These are phyloP conservation scores for Siphlonurus alternatus DNA, from an alignment of 2,888 invertebrate species.

Conservation along the genomic window DNA sequence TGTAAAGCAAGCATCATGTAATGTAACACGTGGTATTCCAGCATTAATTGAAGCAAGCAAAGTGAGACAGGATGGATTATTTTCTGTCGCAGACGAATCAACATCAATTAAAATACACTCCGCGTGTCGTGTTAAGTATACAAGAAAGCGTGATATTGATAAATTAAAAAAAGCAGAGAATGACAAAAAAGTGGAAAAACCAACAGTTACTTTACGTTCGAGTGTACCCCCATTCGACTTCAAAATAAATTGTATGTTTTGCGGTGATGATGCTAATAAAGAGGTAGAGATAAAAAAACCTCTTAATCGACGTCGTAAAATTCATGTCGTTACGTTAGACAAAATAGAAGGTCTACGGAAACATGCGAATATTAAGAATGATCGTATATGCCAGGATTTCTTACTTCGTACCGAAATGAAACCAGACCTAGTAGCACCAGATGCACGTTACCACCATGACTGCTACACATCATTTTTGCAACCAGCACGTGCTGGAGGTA, in stretches of 20 bases:
- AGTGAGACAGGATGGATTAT: neutral
- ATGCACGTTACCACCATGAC: constrained; percentile 20
- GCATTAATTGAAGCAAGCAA: neutral
- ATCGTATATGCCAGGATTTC: constrained; percentile 21
- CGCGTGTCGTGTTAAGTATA: neutral
- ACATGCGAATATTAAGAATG: constrained; percentile 22
- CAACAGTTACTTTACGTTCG: neutral
- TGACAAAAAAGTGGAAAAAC: neutral
- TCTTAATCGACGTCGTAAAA: constrained; percentile 20
- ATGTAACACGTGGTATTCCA: neutral
- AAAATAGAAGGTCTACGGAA: constrained; percentile 20
- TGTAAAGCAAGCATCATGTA: neutral
- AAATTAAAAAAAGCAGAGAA: neutral
- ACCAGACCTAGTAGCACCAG: constrained; percentile 19
- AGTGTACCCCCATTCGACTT: constrained; percentile 16
- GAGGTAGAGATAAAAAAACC: constrained; percentile 21
- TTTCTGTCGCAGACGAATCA: neutral
- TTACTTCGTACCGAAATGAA: constrained; percentile 18
- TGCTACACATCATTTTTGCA: constrained; percentile 22
- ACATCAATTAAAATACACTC: neutral
- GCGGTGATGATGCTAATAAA: constrained; percentile 22
- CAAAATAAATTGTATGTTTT: constrained; percentile 21
- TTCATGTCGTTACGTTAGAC: constrained; percentile 21
- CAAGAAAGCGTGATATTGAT: neutral
- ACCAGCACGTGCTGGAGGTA: constrained; percentile 19